Conservation (phyloP, 1,140 invertebrate genomes). For the Ostrea denselamellosa region DNA sequence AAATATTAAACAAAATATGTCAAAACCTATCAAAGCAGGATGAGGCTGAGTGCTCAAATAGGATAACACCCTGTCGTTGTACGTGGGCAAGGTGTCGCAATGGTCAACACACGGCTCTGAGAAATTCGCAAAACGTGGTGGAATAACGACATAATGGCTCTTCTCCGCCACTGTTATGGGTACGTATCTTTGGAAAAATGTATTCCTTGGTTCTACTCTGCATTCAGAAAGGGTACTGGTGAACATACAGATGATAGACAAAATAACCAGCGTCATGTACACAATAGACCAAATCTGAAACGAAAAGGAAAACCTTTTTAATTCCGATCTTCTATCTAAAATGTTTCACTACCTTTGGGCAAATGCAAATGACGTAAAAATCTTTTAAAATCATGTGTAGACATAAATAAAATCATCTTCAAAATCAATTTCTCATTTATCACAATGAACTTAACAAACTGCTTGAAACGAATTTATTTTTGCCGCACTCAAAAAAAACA, state of each 20-base stretch:
- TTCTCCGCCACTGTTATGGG: not conserved
- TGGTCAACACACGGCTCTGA: not conserved
- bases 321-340: no score
- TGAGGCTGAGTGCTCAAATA: constrained; percentile 53
- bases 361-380: no score
- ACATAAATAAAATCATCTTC: no score
- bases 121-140: not conserved
- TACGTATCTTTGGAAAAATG: constrained; percentile 10
- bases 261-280: constrained; percentile 47
- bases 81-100: not conserved
- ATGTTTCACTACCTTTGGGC: no score
- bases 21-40: constrained; percentile 54
- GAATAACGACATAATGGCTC: not conserved
- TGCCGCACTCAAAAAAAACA: no score
- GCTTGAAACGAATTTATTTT: no score
- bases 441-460: no score
- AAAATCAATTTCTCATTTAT: no score
- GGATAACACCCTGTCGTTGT: constrained; percentile 44
- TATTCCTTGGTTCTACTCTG: constrained; percentile 30
- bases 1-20: constrained; percentile 63
- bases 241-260: constrained; percentile 52
- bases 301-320: not conserved
- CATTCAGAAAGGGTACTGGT: constrained; percentile 45
- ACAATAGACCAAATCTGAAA: constrained; percentile 57
- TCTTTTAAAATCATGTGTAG: no score